Percentiles rank a stretch among this genome's conserved stretches.
Evolutionary conservation across 53 echinoderm and acorn worm genomes (phyloP).

Genomic region (Patiria pectinifera): DNA sequence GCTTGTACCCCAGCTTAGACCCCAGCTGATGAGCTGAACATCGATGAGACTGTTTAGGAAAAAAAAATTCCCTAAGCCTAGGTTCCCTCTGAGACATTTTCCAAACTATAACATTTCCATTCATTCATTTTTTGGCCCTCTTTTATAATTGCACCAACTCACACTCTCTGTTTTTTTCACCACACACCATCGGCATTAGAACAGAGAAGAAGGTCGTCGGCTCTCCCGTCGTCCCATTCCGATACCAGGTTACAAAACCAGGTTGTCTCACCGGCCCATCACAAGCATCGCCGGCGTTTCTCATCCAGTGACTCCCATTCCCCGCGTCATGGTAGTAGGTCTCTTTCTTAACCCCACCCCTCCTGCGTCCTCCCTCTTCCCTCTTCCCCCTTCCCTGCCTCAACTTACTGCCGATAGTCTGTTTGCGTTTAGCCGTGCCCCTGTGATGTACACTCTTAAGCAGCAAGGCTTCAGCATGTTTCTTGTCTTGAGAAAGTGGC

Average conservation of each 20-base stretch:
- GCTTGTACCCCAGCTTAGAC: too few species aligned
- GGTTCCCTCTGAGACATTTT: too few species aligned
- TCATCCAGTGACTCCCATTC: constrained; percentile 54
- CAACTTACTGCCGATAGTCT: constrained; percentile 10
- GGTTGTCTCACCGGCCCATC: constrained; percentile 1
- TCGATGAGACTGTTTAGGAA: too few species aligned
- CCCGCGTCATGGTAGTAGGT: constrained; percentile 55
- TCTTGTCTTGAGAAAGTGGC: not conserved
- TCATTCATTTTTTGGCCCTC: too few species aligned
- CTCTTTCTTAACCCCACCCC: constrained; percentile 7
- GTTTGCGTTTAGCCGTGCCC: constrained; percentile 6
- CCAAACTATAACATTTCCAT: too few species aligned
- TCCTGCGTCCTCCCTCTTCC: not conserved
- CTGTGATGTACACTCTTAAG: not conserved
- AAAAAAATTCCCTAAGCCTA: too few species aligned
- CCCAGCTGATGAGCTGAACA: too few species aligned
- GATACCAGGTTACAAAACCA: constrained; percentile 49
- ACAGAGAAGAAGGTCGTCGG: constrained; percentile 24
- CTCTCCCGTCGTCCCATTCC: constrained; percentile 35
- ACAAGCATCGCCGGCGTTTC: constrained; percentile 26
- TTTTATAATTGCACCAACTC: not conserved
- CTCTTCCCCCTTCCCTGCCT: not conserved
- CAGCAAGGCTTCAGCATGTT: constrained; percentile 33
- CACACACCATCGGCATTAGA: constrained; percentile 27
- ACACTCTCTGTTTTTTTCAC: not conserved